These are phyloP conservation scores for Saturnia japonica DNA, from an alignment of 2,888 invertebrate species.

Conservation along the genomic window DNA sequence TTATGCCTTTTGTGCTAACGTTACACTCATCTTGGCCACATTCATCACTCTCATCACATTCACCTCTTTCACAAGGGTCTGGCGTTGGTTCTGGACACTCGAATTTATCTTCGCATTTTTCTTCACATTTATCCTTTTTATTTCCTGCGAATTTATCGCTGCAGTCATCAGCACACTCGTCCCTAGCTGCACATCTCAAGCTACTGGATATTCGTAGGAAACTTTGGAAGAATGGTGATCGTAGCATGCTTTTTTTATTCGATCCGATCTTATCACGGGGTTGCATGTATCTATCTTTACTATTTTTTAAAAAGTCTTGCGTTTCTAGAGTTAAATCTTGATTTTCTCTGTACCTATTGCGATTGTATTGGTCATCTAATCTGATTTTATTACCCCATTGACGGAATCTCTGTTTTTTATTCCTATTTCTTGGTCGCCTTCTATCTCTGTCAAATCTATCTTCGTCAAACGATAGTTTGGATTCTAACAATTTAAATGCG, in stretches of 20 bases:
- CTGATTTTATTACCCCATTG: constrained; percentile 6
- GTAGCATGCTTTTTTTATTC: constrained; percentile 24
- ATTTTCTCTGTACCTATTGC: constrained; percentile 13
- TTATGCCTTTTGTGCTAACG: constrained; percentile 25
- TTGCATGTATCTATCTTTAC: background rate
- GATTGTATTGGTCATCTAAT: constrained; percentile 14
- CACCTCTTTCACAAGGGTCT: constrained; percentile 29
- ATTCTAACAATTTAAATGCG: background rate
- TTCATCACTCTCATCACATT: constrained; percentile 31
- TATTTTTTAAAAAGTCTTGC: background rate
- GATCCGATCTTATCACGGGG: background rate
- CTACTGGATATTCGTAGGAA: constrained; percentile 39
- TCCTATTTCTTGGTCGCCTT: background rate
- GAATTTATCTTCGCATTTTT: constrained; percentile 40
- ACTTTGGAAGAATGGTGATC: constrained; percentile 45
- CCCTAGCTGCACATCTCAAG: constrained; percentile 43
- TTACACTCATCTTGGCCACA: constrained; percentile 26
- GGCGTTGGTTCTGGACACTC: constrained; percentile 37
- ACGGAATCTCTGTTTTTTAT: background rate
- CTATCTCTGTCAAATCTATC: background rate
- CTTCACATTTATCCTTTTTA: constrained; percentile 35
- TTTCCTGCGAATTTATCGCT: constrained; percentile 24
- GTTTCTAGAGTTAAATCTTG: background rate
- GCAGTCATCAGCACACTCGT: constrained; percentile 47
- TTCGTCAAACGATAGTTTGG: background rate